Conservation (phyloP, 2,888 invertebrate genomes). For the Siphlonurus alternatus region DNA sequence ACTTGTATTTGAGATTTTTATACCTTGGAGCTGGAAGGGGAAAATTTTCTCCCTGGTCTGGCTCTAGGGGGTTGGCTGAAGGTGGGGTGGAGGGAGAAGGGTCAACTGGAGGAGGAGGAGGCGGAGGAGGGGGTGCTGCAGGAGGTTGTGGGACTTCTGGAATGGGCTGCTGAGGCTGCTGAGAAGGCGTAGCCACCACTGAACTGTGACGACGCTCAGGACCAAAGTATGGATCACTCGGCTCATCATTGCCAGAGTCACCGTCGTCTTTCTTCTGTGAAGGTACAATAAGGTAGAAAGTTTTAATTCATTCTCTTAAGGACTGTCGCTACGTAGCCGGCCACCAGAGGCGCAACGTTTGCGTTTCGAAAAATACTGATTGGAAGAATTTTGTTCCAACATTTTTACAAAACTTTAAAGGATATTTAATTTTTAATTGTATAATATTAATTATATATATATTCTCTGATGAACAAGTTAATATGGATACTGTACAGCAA, state of each 20-base stretch:
- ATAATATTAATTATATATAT: too few species aligned
- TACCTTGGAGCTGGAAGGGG: not conserved
- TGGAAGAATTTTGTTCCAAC: too few species aligned
- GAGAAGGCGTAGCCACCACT: conserved; percentile 16
- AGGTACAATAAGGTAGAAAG: conserved; percentile 5
- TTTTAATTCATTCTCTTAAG: too few species aligned
- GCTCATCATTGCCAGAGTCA: conserved; percentile 91
- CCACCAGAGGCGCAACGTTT: too few species aligned
- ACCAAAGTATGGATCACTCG: conserved; percentile 46
- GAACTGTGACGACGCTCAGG: conserved; percentile 24
- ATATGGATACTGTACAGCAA: too few species aligned
- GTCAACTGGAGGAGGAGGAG: conserved; percentile 26
- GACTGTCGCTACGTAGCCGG: too few species aligned
- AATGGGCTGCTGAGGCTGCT: conserved; percentile 13
- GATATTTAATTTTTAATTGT: too few species aligned
- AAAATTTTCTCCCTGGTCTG: not conserved
- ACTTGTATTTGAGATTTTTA: not conserved
- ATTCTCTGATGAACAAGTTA: too few species aligned
- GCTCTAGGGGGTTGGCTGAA: conserved; percentile 12
- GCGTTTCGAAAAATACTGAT: too few species aligned
- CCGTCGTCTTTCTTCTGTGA: conserved; percentile 63
- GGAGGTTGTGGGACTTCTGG: conserved; percentile 15
- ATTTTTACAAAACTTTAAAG: too few species aligned
- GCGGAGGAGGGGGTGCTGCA: conserved; percentile 13
- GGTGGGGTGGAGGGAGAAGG: conserved; percentile 26